Percentiles rank a stretch among this genome's conserved stretches.
phyloP scores from a whole-genome alignment of 2,113 vertebrate genomes.

The Ranitomeya variabilis region DNA sequence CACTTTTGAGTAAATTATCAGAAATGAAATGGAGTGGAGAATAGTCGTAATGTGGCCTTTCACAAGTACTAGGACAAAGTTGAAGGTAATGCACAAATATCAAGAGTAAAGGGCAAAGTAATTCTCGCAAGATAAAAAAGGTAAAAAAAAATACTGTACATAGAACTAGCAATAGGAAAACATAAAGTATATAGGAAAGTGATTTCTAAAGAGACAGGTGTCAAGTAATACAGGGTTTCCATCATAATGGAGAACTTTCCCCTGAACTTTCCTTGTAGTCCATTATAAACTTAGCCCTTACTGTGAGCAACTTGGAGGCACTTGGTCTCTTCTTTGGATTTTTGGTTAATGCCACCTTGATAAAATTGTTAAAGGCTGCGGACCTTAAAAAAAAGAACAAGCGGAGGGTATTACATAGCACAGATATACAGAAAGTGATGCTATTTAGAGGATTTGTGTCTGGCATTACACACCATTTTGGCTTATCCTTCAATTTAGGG shows the following conservation, averaged over 20 bases:
- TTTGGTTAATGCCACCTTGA: conserved; percentile 85
- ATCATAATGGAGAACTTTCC: not conserved
- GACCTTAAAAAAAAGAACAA: conserved; percentile 71
- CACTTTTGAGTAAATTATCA: no score
- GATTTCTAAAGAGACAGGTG: not conserved
- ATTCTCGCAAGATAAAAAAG: not conserved
- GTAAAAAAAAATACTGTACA: not conserved
- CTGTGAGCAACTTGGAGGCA: conserved; percentile 84
- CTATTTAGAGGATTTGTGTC: not conserved
- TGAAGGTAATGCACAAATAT: no score
- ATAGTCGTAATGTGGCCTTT: no score
- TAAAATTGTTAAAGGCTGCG: conserved; percentile 84
- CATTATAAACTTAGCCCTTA: conserved; percentile 64
- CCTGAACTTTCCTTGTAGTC: not conserved
- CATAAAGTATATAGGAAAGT: not conserved
- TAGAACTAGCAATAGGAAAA: not conserved
- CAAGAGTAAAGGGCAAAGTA: no score
- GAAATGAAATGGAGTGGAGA: no score
- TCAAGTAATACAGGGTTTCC: not conserved
- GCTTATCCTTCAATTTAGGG: conserved; percentile 87
- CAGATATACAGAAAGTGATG: not conserved
- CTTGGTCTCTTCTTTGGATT: conserved; percentile 87
- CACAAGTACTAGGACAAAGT: no score
- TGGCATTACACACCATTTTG: conserved; percentile 78
- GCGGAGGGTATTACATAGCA: not conserved